Conservation (phyloP, 2,113 vertebrate species). For the Cynoglossus semilaevis region DNA sequence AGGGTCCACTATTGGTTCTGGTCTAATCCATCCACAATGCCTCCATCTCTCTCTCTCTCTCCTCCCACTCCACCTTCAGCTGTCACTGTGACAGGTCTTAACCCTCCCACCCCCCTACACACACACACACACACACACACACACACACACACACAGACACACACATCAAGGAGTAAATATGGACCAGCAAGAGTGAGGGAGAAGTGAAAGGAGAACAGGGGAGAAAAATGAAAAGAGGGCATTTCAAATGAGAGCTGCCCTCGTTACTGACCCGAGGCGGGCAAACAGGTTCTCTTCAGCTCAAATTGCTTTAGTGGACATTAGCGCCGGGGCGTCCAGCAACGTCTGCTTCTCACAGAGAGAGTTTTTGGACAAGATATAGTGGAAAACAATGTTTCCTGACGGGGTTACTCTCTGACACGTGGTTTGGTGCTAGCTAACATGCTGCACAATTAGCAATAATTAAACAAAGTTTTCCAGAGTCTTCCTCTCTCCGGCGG, state of each 20-base stretch:
- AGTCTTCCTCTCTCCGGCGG: no score
- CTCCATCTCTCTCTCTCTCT: conserved; percentile 21
- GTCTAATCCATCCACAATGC: conserved; percentile 81
- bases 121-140: conserved; percentile 42
- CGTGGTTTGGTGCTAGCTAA: no score
- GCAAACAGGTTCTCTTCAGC: conserved; percentile 42
- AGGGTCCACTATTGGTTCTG: conserved; percentile 81
- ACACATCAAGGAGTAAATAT: conserved; percentile 39
- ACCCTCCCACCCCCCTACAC: conserved; percentile 61
- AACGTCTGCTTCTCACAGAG: not conserved
- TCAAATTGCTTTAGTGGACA: conserved; percentile 51
- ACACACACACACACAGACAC: conserved; percentile 33
- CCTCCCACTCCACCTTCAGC: conserved; percentile 65
- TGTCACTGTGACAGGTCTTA: conserved; percentile 79
- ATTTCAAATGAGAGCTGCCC: conserved; percentile 34
- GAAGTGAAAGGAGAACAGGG: conserved; percentile 1
- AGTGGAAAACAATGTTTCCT: conserved; percentile 16
- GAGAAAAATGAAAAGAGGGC: conserved; percentile 33
- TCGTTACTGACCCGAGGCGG: conserved; percentile 12
- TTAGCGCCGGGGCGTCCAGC: conserved; percentile 9
- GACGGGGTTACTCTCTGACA: conserved; percentile 10
- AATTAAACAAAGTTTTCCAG: no score
- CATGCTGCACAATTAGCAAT: no score
- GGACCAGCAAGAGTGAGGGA: conserved; percentile 5
- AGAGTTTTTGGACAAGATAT: not conserved